These are phyloP conservation scores for Coilia nasus DNA, from an alignment of 2,797 vertebrate genomes.

Conservation along the genomic window DNA sequence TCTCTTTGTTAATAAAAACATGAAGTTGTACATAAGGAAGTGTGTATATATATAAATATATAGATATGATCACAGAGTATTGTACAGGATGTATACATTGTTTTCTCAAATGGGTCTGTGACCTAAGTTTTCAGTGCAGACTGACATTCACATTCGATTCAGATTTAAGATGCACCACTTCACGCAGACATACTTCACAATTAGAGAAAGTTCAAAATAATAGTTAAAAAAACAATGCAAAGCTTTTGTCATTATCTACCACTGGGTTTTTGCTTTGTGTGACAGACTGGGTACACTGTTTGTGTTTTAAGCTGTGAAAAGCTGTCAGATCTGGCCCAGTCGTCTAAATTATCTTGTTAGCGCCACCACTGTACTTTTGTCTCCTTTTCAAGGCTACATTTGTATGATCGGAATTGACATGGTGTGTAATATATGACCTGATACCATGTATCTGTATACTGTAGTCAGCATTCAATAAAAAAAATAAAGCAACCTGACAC, in stretches of 20 bases:
- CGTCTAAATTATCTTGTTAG: neutral
- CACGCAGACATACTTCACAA: slow-evolving; percentile 4
- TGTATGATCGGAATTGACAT: slow-evolving; percentile 19
- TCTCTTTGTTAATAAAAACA: slow-evolving; percentile 72
- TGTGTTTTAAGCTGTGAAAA: neutral
- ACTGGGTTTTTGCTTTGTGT: slow-evolving; percentile 1
- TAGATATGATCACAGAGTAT: slow-evolving; percentile 55
- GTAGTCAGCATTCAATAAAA: slow-evolving; percentile 23
- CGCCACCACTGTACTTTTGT: neutral
- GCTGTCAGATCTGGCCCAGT: neutral
- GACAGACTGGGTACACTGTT: neutral
- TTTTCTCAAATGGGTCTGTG: slow-evolving; percentile 57
- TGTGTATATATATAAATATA: slow-evolving; percentile 65
- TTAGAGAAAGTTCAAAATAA: no score
- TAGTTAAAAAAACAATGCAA: neutral
- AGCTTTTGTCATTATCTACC: neutral
- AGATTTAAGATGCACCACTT: slow-evolving; percentile 5
- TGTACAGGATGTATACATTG: slow-evolving; percentile 71
- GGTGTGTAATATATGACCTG: slow-evolving; percentile 13
- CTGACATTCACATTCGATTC: neutral
- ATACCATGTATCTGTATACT: slow-evolving; percentile 20
- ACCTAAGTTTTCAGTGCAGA: neutral
- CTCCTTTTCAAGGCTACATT: slow-evolving; percentile 5
- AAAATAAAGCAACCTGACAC: neutral
- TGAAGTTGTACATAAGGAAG: slow-evolving; percentile 71